A percentile compares a stretch with the other conserved stretches of the same genome.
Conservation (phyloP, 2,113 vertebrate genomes). For the Alligator mississippiensis region DNA sequence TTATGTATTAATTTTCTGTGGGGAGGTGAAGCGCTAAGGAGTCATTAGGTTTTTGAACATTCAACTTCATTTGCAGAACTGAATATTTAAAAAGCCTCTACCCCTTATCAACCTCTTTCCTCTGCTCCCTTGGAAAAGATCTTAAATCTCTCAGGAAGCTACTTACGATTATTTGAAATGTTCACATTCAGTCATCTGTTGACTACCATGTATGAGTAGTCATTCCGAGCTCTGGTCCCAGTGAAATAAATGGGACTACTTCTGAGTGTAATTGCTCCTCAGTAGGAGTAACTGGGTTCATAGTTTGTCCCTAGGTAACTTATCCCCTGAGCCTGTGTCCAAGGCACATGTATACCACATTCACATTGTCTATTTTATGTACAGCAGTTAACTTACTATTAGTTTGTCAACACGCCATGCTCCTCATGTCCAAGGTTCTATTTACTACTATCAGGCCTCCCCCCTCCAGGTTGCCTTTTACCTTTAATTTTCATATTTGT, state of each 20-base stretch:
- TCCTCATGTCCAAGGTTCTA: background rate
- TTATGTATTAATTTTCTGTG: accelerated
- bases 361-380: background rate
- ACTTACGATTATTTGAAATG: background rate
- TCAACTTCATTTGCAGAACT: background rate
- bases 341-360: background rate
- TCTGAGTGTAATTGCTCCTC: background rate
- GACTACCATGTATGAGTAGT: background rate
- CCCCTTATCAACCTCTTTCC: background rate
- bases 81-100: background rate
- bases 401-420: background rate
- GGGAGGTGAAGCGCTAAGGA: background rate
- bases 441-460: background rate
- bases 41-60: accelerated
- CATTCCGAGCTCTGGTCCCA: background rate
- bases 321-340: accelerated
- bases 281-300: background rate
- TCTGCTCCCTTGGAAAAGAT: background rate
- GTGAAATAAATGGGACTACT: background rate
- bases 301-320: background rate
- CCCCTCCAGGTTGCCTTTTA: background rate
- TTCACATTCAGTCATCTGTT: background rate
- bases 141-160: background rate
- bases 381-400: background rate
- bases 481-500: background rate